Conservation (phyloP, 1,140 invertebrate species). For the Drosophila sp. region DNA sequence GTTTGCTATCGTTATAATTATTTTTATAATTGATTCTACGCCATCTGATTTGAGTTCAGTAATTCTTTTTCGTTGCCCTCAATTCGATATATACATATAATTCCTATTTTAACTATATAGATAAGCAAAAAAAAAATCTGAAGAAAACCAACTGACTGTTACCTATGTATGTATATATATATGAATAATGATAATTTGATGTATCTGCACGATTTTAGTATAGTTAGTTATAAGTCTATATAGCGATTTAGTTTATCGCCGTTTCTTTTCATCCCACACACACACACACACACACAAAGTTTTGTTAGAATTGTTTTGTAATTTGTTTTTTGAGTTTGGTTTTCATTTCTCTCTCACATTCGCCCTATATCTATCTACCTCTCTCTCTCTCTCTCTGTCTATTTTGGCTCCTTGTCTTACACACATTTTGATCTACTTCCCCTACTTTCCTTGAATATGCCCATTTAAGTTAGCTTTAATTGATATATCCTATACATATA, state of each 20-base stretch:
- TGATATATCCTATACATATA: slow-evolving; percentile 15
- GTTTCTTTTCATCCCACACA: neutral
- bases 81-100: neutral
- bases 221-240: neutral
- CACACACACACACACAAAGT: neutral
- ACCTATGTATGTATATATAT: slow-evolving; percentile 7
- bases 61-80: slow-evolving; percentile 1
- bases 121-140: slow-evolving; percentile 2
- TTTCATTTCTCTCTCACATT: neutral
- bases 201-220: slow-evolving; percentile 2
- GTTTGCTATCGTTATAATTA: slow-evolving; percentile 2
- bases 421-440: neutral
- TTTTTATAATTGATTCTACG: neutral
- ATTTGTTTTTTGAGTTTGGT: neutral
- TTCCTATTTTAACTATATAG: neutral
- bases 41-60: slow-evolving; percentile 1
- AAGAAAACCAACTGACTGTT: slow-evolving; percentile 11
- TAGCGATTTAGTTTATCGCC: neutral
- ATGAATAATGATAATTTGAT: slow-evolving; percentile 14
- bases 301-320: neutral
- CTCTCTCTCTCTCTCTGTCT: slow-evolving; percentile 11
- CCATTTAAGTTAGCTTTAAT: slow-evolving; percentile 50
- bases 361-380: neutral
- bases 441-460: neutral
- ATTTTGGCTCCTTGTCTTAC: neutral